Conservation (phyloP, 2,888 invertebrate species). For the Stenodera caucasica region DNA sequence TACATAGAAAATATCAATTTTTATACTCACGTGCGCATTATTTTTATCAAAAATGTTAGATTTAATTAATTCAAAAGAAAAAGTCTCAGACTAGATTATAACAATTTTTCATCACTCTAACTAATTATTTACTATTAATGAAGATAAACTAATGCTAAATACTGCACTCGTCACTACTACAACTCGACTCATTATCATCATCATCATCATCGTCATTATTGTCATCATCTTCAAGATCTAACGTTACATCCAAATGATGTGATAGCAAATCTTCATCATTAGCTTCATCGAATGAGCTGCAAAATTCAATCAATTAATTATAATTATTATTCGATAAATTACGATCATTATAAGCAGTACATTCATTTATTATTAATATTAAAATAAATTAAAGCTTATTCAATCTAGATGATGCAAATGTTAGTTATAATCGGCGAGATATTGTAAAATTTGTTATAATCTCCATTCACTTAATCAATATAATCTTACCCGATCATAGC, state of each 20-base stretch:
- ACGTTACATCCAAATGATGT: conserved; percentile 64
- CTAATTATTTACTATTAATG: not conserved
- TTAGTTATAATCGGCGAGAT: not conserved
- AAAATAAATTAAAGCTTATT: too few species aligned
- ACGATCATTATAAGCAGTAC: not conserved
- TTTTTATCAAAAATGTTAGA: too few species aligned
- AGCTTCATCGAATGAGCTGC: conserved; percentile 71
- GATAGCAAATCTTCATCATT: conserved; percentile 68
- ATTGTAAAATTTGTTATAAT: not conserved
- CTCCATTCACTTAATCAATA: not conserved
- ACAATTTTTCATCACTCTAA: not conserved
- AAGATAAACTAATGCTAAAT: conserved; percentile 53
- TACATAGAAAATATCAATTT: conserved; percentile 40
- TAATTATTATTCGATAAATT: not conserved
- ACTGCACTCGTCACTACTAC: conserved; percentile 67
- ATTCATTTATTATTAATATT: too few species aligned
- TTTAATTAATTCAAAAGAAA: too few species aligned
- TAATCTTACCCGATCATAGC: conserved; percentile 56
- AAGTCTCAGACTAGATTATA: conserved; percentile 28
- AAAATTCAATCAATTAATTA: conserved; percentile 42
- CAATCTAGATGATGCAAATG: too few species aligned
- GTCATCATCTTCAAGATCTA: conserved; percentile 47
- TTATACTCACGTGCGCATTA: conserved; percentile 9
- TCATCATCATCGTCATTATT: not conserved
- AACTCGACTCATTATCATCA: conserved; percentile 45